Evolutionary conservation across 1,140 invertebrate genomes (phyloP).

Genomic region (Neuroterus valhalla): DNA sequence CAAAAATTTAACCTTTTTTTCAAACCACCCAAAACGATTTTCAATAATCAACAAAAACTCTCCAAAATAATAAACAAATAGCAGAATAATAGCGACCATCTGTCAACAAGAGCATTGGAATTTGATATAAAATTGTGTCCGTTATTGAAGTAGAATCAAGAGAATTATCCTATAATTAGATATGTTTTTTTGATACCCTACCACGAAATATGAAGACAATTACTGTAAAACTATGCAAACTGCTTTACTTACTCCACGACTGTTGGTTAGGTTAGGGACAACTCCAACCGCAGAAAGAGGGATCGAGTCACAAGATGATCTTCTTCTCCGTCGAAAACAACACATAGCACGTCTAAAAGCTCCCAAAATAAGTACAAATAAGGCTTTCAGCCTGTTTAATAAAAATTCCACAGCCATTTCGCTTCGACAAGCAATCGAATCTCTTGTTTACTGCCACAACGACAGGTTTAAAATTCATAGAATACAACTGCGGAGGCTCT

Average conservation of each 20-base stretch:
- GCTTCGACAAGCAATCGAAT: slow-evolving; percentile 39
- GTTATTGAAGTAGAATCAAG: too few species aligned
- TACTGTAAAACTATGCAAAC: background rate
- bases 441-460: slow-evolving; percentile 32
- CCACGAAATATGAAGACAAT: background rate
- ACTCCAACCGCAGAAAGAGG: slow-evolving; percentile 75
- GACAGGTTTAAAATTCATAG: background rate
- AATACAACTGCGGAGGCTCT: too few species aligned
- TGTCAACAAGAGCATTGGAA: too few species aligned
- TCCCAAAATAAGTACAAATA: slow-evolving; percentile 72
- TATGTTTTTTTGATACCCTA: too few species aligned
- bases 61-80: too few species aligned
- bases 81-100: too few species aligned
- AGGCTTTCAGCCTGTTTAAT: slow-evolving; percentile 72
- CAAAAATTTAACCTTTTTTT: too few species aligned
- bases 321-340: slow-evolving; percentile 74
- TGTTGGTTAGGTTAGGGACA: slow-evolving; percentile 67
- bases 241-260: slow-evolving; percentile 46
- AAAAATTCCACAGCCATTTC: slow-evolving; percentile 69
- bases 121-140: too few species aligned
- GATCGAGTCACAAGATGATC: slow-evolving; percentile 73
- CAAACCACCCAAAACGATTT: too few species aligned
- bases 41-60: too few species aligned
- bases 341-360: slow-evolving; percentile 75
- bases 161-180: too few species aligned